Base-by-base conservation (phyloP, 2,797 vertebrate genomes). In the Choloepus didactylus region DNA sequence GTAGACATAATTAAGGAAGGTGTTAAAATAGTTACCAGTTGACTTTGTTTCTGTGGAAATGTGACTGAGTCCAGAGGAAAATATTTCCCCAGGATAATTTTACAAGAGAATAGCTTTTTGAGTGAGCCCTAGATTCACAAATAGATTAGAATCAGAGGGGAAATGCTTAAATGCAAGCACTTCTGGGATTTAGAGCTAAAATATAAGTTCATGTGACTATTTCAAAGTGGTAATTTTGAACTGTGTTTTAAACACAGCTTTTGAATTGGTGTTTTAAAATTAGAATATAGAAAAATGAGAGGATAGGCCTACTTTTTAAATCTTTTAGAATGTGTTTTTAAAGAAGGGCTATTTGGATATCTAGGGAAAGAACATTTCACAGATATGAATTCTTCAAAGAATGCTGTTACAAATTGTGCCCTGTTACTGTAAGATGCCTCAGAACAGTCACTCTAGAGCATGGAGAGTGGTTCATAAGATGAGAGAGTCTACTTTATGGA, bases 21-120 rank as follows among this genome's bases (percentile, higher is more conserved):
- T 83, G 51, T 69, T 94, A 95, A 89, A 87, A 16, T 86, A 46
- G 51, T 75, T 77, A 80, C 79, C 27, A 73, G 38, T 83, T 92
- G 80, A 69, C 44, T 89, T 89, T 82, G n/a, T 35, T 92, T 92
- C 27, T 90, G 59, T 87, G 44, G 92, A 97, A 92, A 95, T 2
- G 19, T 86, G 60, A 87, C 82, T 85, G 29, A 92, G 31, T 82
- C 44, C 67, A 69, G 31, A 87, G 62, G 79, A 91, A 81, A 35
- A 35, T 56, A 75, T 89, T 82, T 75, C 16, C 16, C 9, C 21
- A 64, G 6, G 31, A 89, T 21, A 87, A 91, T 19, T 44, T 87
- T 49, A 66, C 3, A 70, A 75, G 27, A 38, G 4, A 73, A 79
- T 14, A 56, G 8, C 0, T 95, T 92, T 84, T 8, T 31, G 62